phyloP scores from a whole-genome alignment of 2,888 invertebrate species.

The Stenurella melanura region DNA sequence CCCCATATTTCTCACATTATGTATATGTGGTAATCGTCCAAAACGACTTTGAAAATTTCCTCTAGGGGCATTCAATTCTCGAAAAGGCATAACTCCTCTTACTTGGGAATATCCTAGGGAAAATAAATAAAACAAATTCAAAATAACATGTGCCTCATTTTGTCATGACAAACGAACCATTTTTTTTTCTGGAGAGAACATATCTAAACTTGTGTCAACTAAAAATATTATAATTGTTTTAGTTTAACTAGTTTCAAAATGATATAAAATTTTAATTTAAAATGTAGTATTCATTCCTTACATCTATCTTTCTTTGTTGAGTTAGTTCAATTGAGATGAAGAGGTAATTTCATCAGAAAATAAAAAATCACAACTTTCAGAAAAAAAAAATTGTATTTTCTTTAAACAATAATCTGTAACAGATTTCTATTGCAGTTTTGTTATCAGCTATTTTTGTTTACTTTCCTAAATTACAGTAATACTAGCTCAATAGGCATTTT shows the following conservation, averaged over 20 bases:
- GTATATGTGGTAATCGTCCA: slow-evolving; percentile 54
- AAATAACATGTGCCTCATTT: slow-evolving; percentile 26
- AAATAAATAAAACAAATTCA: slow-evolving; percentile 37
- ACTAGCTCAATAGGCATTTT: too few relatives aligned
- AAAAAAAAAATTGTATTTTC: not conserved
- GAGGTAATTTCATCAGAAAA: too few relatives aligned
- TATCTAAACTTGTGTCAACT: slow-evolving; percentile 4
- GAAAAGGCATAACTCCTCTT: slow-evolving; percentile 62
- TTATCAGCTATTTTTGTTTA: too few relatives aligned
- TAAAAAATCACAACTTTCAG: not conserved
- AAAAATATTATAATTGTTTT: slow-evolving; percentile 4
- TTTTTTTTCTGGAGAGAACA: slow-evolving; percentile 1
- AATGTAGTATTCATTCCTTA: not conserved
- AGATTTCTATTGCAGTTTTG: too few relatives aligned
- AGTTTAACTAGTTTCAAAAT: not conserved
- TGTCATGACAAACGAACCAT: slow-evolving; percentile 7
- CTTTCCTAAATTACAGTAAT: too few relatives aligned
- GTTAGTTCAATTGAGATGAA: not conserved
- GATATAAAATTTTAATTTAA: not conserved
- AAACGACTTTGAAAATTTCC: slow-evolving; percentile 60
- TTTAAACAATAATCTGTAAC: too few relatives aligned
- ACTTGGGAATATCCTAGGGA: slow-evolving; percentile 58
- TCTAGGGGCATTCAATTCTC: slow-evolving; percentile 60
- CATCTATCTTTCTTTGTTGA: not conserved
- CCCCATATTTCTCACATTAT: slow-evolving; percentile 67